Conservation (phyloP, 2,797 vertebrate genomes). For the Rhinophrynus dorsalis region DNA sequence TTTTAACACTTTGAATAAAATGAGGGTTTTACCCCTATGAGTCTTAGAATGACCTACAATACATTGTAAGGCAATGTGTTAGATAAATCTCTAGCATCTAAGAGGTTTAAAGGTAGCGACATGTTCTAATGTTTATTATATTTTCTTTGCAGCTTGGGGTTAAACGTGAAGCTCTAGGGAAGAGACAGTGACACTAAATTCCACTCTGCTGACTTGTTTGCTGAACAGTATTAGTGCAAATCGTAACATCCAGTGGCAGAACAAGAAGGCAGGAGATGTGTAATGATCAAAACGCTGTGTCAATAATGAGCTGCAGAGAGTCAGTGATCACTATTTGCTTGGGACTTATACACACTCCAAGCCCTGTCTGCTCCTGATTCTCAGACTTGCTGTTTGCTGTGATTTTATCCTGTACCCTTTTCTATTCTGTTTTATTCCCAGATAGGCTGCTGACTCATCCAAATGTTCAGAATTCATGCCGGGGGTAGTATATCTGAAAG, state of each 20-base stretch:
- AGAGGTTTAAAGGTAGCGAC: no score
- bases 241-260: slow-evolving; percentile 42
- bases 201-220: slow-evolving; percentile 37
- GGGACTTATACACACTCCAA: slow-evolving; percentile 42
- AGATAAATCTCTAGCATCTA: no score
- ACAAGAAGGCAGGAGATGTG: slow-evolving; percentile 24
- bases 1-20: no score
- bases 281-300: slow-evolving; percentile 49
- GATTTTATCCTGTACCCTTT: slow-evolving; percentile 26
- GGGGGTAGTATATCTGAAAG: slow-evolving; percentile 37
- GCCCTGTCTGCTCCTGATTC: slow-evolving; percentile 22
- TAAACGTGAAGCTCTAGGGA: slow-evolving; percentile 22
- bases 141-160: neutral
- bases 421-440: neutral
- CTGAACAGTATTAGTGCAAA: slow-evolving; percentile 38
- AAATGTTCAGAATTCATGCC: slow-evolving; percentile 32
- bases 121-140: neutral
- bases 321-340: slow-evolving; percentile 43
- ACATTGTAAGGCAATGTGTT: no score
- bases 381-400: slow-evolving; percentile 40
- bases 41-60: no score
- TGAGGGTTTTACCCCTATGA: no score
- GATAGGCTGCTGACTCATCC: slow-evolving; percentile 39
- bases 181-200: slow-evolving; percentile 19
- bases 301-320: slow-evolving; percentile 39